A percentile compares a stretch with the other conserved stretches of the same genome.
Evolutionary conservation across 2,888 invertebrate genomes (phyloP).

Genomic region (Cyaniris semiargus): DNA sequence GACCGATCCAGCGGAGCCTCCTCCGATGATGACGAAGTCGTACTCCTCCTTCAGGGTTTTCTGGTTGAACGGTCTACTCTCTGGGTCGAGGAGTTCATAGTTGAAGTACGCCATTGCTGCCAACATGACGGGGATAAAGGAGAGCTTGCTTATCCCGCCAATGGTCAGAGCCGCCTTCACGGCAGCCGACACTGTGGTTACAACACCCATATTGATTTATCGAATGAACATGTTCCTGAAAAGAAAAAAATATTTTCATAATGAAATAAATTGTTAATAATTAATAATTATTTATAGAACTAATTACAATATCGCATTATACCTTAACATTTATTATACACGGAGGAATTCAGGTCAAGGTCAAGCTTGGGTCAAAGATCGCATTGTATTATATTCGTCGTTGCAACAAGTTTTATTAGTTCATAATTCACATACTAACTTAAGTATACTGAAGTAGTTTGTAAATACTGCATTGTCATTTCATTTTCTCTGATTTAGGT

Average conservation of each 20-base stretch:
- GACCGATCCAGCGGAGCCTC: conserved; percentile 92
- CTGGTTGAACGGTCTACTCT: conserved; percentile 87
- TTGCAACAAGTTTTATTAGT: conserved; percentile 1
- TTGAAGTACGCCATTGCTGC: conserved; percentile 90
- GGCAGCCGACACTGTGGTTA: conserved; percentile 81
- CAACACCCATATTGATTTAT: conserved; percentile 60
- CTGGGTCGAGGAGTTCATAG: conserved; percentile 92
- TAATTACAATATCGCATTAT: background rate
- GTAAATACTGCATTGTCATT: background rate
- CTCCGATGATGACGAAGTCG: conserved; percentile 91
- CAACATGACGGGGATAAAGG: conserved; percentile 87
- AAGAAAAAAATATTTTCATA: too few species aligned
- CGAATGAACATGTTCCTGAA: conserved; percentile 35
- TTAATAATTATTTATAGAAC: too few species aligned
- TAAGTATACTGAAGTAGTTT: background rate
- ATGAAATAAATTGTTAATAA: too few species aligned
- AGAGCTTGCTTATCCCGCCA: conserved; percentile 86
- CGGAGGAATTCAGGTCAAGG: background rate
- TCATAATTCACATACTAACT: background rate
- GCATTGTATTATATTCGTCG: background rate
- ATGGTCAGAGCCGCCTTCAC: conserved; percentile 86
- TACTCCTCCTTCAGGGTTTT: conserved; percentile 84
- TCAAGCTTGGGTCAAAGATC: background rate
- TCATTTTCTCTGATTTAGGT: background rate
- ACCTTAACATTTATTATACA: background rate